Evolutionary conservation across 2,113 vertebrate genomes (phyloP).

Genomic region (Hirundichthys speculiger): DNA sequence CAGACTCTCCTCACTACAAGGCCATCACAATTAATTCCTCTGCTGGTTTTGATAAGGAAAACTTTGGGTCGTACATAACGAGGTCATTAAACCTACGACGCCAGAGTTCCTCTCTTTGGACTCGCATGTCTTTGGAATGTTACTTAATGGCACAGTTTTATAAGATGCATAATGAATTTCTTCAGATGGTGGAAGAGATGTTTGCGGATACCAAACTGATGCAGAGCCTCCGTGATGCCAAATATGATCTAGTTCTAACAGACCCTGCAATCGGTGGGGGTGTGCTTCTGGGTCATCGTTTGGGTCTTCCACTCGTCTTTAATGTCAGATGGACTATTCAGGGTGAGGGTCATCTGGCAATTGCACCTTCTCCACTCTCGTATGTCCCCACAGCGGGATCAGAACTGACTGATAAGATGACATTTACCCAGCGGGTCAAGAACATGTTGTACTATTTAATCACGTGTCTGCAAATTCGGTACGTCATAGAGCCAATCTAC

Average conservation of each 20-base stretch:
- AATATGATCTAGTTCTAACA: slow-evolving; percentile 62
- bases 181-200: slow-evolving; percentile 3
- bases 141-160: neutral
- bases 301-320: slow-evolving; percentile 64
- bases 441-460: slow-evolving; percentile 44
- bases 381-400: slow-evolving; percentile 41
- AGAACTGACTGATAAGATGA: slow-evolving; percentile 68
- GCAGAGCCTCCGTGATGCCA: slow-evolving; percentile 41
- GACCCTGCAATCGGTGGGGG: slow-evolving; percentile 49
- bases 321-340: slow-evolving; percentile 66
- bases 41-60: slow-evolving; percentile 5
- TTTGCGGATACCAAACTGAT: slow-evolving; percentile 57
- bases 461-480: slow-evolving; percentile 13
- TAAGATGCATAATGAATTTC: rapidly evolving
- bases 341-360: slow-evolving; percentile 47
- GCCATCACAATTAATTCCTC: slow-evolving; percentile 27
- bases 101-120: slow-evolving; percentile 32
- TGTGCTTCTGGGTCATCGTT: slow-evolving; percentile 40
- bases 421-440: slow-evolving; percentile 37
- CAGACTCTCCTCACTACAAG: slow-evolving; percentile 53
- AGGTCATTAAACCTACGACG: slow-evolving; percentile 1
- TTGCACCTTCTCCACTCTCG: slow-evolving; percentile 61
- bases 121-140: slow-evolving; percentile 1
- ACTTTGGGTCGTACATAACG: neutral
- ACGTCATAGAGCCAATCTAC: slow-evolving; percentile 32